Percentiles rank a stretch among this genome's conserved stretches.
Evolutionary conservation across 2,113 vertebrate species (phyloP).

Genomic region (Lycaon pictus): DNA sequence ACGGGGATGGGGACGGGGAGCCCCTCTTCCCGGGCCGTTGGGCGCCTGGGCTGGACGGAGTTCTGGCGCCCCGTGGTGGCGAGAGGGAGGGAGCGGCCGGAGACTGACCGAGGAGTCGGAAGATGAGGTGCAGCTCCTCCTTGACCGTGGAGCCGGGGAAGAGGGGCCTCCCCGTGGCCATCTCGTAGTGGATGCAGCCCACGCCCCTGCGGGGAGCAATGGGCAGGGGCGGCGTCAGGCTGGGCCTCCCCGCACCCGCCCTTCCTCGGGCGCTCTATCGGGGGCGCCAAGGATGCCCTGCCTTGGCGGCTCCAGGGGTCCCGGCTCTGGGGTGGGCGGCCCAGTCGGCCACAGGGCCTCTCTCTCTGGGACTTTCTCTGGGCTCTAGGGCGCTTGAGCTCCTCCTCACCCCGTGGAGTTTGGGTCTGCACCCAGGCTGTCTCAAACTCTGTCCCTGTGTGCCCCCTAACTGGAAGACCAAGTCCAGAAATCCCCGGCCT

Average conservation of each 20-base stretch:
- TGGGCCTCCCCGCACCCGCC: not conserved
- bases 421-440: not conserved
- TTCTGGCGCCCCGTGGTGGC: slow-evolving; percentile 81
- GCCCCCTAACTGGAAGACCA: not conserved
- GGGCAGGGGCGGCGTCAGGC: not conserved
- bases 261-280: not conserved
- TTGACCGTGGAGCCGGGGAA: slow-evolving; percentile 98
- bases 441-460: not conserved
- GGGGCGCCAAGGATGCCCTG: not conserved
- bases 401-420: not conserved
- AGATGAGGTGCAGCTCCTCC: slow-evolving; percentile 96
- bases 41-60: not conserved
- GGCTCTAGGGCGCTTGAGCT: not conserved
- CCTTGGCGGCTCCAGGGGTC: not conserved
- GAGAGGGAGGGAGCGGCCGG: not conserved
- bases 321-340: not conserved
- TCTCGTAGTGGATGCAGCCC: slow-evolving; percentile 96
- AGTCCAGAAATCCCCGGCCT: not conserved
- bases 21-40: not conserved
- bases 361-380: not conserved
- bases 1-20: not conserved
- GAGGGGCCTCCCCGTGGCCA: slow-evolving; percentile 96
- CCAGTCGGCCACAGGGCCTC: not conserved
- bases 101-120: slow-evolving; percentile 92
- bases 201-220: slow-evolving; percentile 91